Evolutionary conservation across 2,797 vertebrate genomes (phyloP).

Genomic region (Gephyroberyx darwinii): DNA sequence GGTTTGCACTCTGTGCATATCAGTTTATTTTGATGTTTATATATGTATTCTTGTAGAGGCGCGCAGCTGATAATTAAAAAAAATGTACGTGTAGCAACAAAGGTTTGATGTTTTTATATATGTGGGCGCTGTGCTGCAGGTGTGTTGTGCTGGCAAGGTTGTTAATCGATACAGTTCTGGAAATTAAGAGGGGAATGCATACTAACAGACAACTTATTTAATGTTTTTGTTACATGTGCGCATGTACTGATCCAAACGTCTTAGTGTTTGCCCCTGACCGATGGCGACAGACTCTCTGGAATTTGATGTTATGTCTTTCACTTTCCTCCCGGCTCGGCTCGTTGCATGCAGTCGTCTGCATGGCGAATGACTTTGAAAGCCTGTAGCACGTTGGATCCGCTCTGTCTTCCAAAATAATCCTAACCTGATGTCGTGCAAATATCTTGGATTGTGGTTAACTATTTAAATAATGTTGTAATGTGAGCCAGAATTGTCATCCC

Average conservation of each 20-base stretch:
- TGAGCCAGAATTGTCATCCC: conserved; percentile 49
- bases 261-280: conserved; percentile 71
- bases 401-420: conserved; percentile 28
- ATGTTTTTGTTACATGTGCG: conserved; percentile 31
- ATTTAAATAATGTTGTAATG: conserved; percentile 31
- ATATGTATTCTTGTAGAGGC: background rate
- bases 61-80: conserved; percentile 5
- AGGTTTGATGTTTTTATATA: background rate
- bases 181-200: conserved; percentile 39
- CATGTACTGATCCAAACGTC: conserved; percentile 58
- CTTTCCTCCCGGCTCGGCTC: conserved; percentile 38
- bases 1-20: background rate
- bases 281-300: conserved; percentile 72
- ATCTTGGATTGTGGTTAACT: background rate
- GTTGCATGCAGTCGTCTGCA: conserved; percentile 49
- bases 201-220: background rate
- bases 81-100: conserved; percentile 18
- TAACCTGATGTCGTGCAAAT: conserved; percentile 42
- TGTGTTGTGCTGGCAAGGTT: conserved; percentile 24
- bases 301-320: conserved; percentile 80
- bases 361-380: conserved; percentile 21
- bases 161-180: conserved; percentile 14
- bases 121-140: background rate
- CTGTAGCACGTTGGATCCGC: conserved; percentile 49
- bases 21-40: background rate